These are phyloP conservation scores for Lithophane leautieri DNA, from an alignment of 2,888 invertebrate species.

Conservation along the genomic window DNA sequence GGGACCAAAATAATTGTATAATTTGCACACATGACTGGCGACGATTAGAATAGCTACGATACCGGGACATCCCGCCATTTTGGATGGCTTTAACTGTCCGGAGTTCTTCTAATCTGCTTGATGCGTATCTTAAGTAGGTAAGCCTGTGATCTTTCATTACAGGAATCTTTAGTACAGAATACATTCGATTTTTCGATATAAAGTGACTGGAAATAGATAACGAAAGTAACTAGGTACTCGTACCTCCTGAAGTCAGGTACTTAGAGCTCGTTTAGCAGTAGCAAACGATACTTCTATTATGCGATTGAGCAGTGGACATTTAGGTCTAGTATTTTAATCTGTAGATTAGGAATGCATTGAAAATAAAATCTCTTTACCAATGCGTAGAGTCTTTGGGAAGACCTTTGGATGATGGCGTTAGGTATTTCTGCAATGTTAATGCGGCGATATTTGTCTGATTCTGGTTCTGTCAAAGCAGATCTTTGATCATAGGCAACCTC, in stretches of 20 bases:
- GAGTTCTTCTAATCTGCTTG: neutral
- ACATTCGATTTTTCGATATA: no score
- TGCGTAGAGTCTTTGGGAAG: neutral
- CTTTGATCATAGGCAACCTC: no score
- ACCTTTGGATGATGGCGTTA: neutral
- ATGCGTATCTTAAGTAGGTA: neutral
- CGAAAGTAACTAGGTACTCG: neutral
- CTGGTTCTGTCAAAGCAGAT: no score
- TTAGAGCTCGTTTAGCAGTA: neutral
- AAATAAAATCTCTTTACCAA: neutral
- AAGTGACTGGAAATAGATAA: neutral
- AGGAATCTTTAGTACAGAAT: neutral
- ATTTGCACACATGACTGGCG: neutral
- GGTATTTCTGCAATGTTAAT: no score
- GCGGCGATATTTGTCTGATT: no score
- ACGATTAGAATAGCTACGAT: conserved; percentile 12
- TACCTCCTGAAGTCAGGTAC: neutral
- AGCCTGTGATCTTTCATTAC: neutral
- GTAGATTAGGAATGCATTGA: neutral
- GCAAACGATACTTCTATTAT: neutral
- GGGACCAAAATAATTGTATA: neutral
- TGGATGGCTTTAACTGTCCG: neutral
- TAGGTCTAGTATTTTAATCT: no score
- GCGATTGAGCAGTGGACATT: neutral
- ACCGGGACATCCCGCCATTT: conserved; percentile 21